Percentiles rank a stretch among this genome's conserved stretches.
These are phyloP conservation scores for Nyctalus aviator DNA, from an alignment of 2,797 vertebrate species.

Conservation along the genomic window DNA sequence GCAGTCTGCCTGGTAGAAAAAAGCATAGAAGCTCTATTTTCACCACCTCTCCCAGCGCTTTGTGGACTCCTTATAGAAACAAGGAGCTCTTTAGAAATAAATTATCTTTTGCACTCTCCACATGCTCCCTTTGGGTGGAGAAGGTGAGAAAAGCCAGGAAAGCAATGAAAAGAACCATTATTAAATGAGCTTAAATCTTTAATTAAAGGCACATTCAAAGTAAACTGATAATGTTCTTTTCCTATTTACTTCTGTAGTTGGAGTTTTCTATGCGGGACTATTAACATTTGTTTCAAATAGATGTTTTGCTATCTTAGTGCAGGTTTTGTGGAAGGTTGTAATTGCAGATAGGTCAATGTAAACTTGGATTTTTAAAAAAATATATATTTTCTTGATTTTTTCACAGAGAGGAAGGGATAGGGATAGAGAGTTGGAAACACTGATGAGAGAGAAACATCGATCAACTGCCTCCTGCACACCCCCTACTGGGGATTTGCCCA, in stretches of 20 bases:
- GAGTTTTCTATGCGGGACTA: background rate
- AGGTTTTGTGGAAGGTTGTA: background rate
- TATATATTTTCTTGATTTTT: too few relatives aligned
- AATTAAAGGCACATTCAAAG: constrained; percentile 36
- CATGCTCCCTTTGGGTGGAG: background rate
- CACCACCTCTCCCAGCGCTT: constrained; percentile 17
- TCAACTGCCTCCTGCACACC: too few relatives aligned
- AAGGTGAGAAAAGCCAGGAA: constrained; percentile 41
- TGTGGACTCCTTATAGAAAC: constrained; percentile 39
- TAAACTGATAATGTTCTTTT: constrained; percentile 16
- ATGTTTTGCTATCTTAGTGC: background rate
- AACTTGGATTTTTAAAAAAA: background rate
- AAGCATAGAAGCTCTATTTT: constrained; percentile 26
- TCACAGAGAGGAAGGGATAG: too few relatives aligned
- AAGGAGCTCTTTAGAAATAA: constrained; percentile 57
- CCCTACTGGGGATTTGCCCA: too few relatives aligned
- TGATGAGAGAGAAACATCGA: too few relatives aligned
- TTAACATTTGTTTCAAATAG: constrained; percentile 22
- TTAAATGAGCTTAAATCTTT: constrained; percentile 7
- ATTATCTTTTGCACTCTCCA: background rate
- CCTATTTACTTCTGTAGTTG: background rate
- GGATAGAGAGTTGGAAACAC: too few relatives aligned
- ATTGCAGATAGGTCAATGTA: background rate
- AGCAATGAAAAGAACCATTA: background rate
- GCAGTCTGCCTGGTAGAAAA: background rate